Percentiles rank a stretch among this genome's conserved stretches.
phyloP scores from a whole-genome alignment of 2,113 vertebrate species.

The Caranx melampygus region DNA sequence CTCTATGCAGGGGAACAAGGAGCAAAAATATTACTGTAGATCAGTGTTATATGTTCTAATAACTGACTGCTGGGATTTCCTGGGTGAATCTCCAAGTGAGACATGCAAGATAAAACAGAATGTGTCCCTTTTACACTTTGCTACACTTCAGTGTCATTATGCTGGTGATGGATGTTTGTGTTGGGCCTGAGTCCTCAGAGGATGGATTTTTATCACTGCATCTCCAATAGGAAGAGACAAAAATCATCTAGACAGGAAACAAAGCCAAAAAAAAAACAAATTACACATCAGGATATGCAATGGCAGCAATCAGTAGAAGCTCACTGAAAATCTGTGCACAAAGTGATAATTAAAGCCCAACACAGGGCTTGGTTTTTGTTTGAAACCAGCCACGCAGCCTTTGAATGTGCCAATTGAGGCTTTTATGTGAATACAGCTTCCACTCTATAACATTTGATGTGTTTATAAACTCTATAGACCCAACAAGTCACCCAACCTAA shows the following conservation, averaged over 20 bases:
- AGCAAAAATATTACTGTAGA: neutral
- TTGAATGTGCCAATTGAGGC: neutral
- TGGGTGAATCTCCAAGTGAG: too few relatives aligned
- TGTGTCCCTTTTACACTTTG: too few relatives aligned
- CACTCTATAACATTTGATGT: neutral
- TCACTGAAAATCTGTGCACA: neutral
- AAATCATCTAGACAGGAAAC: neutral
- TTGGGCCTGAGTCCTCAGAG: too few relatives aligned
- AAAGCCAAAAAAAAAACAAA: neutral
- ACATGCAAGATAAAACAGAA: too few relatives aligned
- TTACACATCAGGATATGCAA: neutral
- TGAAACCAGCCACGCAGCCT: neutral
- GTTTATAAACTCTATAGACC: neutral
- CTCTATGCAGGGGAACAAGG: too few relatives aligned
- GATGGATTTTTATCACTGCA: neutral
- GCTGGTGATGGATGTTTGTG: too few relatives aligned
- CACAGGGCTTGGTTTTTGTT: neutral
- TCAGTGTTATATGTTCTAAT: too few relatives aligned
- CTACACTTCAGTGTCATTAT: too few relatives aligned
- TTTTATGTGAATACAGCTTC: neutral
- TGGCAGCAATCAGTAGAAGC: neutral
- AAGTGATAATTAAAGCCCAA: neutral
- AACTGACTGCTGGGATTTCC: too few relatives aligned
- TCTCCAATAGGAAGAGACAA: neutral
- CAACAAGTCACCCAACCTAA: neutral